A percentile compares a stretch with the other conserved stretches of the same genome.
phyloP scores from a whole-genome alignment of 2,113 vertebrate species.

The Hemiprocne comata region DNA sequence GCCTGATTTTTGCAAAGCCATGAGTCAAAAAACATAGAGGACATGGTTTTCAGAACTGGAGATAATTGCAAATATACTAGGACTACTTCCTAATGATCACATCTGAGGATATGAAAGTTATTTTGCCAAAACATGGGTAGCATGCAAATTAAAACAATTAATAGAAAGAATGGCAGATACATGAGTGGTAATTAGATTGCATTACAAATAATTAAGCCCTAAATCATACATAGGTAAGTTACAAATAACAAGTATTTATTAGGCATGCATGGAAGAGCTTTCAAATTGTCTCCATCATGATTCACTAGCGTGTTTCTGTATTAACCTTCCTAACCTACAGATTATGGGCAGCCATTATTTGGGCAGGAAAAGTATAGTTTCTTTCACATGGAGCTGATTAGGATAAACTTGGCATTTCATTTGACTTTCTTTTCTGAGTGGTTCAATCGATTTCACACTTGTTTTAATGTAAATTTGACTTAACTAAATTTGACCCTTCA shows the following conservation, averaged over 20 bases:
- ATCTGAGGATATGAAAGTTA: background rate
- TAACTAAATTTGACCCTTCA: background rate
- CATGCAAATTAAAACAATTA: background rate
- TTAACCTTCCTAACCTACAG: background rate
- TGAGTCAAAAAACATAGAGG: background rate
- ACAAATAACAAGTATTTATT: background rate
- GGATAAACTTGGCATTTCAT: background rate
- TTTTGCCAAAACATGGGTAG: background rate
- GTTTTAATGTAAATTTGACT: background rate
- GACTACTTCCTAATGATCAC: background rate
- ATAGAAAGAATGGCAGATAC: background rate
- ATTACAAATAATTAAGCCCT: background rate
- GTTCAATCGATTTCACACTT: background rate
- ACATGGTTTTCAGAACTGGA: background rate
- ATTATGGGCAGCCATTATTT: background rate
- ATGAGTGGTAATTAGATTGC: background rate
- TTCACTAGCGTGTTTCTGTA: background rate
- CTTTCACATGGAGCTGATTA: background rate
- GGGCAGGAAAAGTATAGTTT: background rate
- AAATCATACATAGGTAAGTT: background rate
- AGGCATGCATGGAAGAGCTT: background rate
- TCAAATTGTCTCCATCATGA: background rate
- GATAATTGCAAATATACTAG: too few relatives aligned
- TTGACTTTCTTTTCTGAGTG: background rate
- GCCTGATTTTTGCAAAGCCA: background rate